Percentiles rank a stretch among this genome's conserved stretches.
Evolutionary conservation across 2,888 invertebrate species (phyloP).

Genomic region (Rotaria socialis): DNA sequence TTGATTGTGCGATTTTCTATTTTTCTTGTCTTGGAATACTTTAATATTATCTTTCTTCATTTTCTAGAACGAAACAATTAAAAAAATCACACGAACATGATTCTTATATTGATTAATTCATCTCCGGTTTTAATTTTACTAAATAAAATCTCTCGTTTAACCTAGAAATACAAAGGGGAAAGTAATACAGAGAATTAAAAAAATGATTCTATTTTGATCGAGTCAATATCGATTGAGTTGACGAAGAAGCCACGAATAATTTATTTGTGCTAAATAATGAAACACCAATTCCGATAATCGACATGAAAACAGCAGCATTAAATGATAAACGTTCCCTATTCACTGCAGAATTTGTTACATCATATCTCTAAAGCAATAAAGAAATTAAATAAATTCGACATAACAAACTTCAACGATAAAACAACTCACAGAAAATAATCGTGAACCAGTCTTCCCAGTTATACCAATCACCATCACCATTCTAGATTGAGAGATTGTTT

Average conservation of each 20-base stretch:
- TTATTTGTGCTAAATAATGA: slow-evolving; percentile 16
- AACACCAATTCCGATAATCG: slow-evolving; percentile 21
- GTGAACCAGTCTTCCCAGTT: background rate
- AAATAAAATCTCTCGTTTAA: background rate
- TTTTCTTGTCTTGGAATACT: background rate
- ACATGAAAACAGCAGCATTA: slow-evolving; percentile 2
- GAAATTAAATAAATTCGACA: background rate
- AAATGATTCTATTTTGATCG: background rate
- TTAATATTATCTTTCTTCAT: background rate
- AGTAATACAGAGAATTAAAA: background rate
- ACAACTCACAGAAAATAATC: background rate
- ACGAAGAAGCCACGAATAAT: background rate
- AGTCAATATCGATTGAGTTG: background rate
- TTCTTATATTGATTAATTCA: background rate
- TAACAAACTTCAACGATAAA: too few relatives aligned
- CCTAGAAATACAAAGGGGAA: background rate
- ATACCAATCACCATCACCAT: background rate
- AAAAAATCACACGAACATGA: background rate
- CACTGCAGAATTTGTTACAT: background rate
- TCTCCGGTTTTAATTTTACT: slow-evolving; percentile 1
- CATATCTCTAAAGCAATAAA: background rate
- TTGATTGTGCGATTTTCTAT: slow-evolving; percentile 1
- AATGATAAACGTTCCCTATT: slow-evolving; percentile 15
- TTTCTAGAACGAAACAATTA: background rate
- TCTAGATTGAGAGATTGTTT: background rate